Evolutionary conservation across 2,797 vertebrate species (phyloP), one percentile per base, ranked within the genome.

Genomic region (Sebastiscus tertius): DNA sequence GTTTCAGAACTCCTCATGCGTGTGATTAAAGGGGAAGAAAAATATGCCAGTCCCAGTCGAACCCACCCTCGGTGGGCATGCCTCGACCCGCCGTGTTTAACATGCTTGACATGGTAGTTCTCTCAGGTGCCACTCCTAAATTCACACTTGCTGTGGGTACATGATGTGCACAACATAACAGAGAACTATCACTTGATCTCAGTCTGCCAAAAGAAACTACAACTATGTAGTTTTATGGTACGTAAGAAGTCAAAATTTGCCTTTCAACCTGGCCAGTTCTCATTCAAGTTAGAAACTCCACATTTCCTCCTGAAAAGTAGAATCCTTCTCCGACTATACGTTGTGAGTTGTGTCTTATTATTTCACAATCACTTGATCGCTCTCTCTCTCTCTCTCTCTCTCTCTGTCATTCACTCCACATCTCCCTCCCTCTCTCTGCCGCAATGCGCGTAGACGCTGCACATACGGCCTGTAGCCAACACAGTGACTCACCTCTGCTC

Each of bases 401-500:
- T 84, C 75, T 52, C 34, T 76, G 70, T 85, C 58, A 34, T 70
- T 87, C 33, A 39, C 68, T 72, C 79, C 33, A 56, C 54, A 58
- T 83, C 73, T 73, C 52, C 61, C 67, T 80, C 63, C 4, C 77
- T 77, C 73, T 67, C 70, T 90, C 86, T 94, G 92, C 85, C 81
- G 89, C 91, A 93, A 33, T 95, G 93, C 87, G 91, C 80, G 90
- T 85, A 77, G 79, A 77, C 61, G 14, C 85, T 84, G 83, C 84
- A 76, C 76, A 87, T 64, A 72, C 64, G 14, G 79, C 81, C 85
- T 80, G 74, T 80, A 90, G 85, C 83, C 90, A 87, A 79, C 84
- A 80, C 85, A 85, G 56, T 94, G 92, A 95, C 90, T 95, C 93
- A 94, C 88, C 88, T 88, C 89, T 79, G 86, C 89, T 86, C 82